These are phyloP conservation scores for Conger conger DNA, from an alignment of 2,113 vertebrate species.

Conservation along the genomic window DNA sequence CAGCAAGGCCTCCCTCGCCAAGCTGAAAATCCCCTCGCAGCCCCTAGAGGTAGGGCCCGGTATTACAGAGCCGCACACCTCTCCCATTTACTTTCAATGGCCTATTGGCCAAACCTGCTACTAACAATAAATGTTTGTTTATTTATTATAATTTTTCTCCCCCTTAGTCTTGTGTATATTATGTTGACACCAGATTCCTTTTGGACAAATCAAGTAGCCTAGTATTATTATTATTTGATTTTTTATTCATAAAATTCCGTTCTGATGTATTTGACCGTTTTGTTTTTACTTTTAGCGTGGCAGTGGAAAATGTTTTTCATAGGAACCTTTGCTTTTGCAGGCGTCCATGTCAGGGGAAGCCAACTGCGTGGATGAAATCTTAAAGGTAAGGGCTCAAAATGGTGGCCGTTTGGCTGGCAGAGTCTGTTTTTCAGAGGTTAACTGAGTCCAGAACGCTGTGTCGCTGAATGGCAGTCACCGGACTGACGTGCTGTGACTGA, in stretches of 20 bases:
- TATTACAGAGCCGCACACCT: not conserved
- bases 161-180: too few species aligned
- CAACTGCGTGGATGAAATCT: slow-evolving; percentile 97
- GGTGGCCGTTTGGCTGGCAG: not conserved
- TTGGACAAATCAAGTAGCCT: too few species aligned
- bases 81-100: too few species aligned
- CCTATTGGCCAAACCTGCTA: too few species aligned
- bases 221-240: not conserved
- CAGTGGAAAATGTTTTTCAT: not conserved
- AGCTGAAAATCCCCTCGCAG: slow-evolving; percentile 96
- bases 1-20: slow-evolving; percentile 91
- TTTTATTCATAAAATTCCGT: not conserved
- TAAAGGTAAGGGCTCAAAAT: slow-evolving; percentile 79
- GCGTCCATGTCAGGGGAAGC: slow-evolving; percentile 86
- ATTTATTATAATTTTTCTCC: too few species aligned
- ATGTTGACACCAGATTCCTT: too few species aligned
- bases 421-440: not conserved
- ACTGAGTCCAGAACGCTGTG: not conserved
- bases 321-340: slow-evolving; percentile 61
- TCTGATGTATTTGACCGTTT: not conserved
- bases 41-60: slow-evolving; percentile 81
- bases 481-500: not conserved
- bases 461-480: not conserved
- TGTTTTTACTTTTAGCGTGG: not conserved
- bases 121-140: too few species aligned